Conservation (phyloP, 2,113 vertebrate species). For the Ranitomeya variabilis region DNA sequence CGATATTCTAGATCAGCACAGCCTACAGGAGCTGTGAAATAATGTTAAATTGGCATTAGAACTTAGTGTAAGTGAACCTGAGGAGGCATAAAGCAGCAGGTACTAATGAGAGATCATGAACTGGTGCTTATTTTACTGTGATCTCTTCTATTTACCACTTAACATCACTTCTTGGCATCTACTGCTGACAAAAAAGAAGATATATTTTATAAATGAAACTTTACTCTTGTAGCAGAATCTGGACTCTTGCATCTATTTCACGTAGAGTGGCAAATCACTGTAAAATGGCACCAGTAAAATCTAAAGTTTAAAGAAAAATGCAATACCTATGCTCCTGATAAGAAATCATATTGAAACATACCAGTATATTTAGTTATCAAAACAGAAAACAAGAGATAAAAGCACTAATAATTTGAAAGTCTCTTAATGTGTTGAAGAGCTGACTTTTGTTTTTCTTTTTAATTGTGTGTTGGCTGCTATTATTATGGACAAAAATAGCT, state of each 20-base stretch:
- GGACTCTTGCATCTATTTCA: background rate
- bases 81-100: slow-evolving; percentile 36
- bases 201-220: background rate
- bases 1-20: slow-evolving; percentile 47
- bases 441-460: background rate
- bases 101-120: slow-evolving; percentile 45
- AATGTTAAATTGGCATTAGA: slow-evolving; percentile 35
- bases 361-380: background rate
- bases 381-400: background rate
- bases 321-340: too few relatives aligned
- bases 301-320: background rate
- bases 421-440: background rate
- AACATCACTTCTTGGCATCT: slow-evolving; percentile 9
- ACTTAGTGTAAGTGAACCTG: slow-evolving; percentile 37
- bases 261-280: background rate
- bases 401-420: background rate
- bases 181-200: background rate
- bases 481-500: background rate
- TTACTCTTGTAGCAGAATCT: background rate
- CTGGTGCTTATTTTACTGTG: slow-evolving; percentile 40
- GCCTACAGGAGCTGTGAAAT: slow-evolving; percentile 38
- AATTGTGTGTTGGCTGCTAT: background rate
- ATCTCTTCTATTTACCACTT: slow-evolving; percentile 43
- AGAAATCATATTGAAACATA: background rate
- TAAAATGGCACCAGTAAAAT: background rate